Base-by-base conservation (phyloP, 2,888 invertebrate species). In the Lymantria dispar region DNA sequence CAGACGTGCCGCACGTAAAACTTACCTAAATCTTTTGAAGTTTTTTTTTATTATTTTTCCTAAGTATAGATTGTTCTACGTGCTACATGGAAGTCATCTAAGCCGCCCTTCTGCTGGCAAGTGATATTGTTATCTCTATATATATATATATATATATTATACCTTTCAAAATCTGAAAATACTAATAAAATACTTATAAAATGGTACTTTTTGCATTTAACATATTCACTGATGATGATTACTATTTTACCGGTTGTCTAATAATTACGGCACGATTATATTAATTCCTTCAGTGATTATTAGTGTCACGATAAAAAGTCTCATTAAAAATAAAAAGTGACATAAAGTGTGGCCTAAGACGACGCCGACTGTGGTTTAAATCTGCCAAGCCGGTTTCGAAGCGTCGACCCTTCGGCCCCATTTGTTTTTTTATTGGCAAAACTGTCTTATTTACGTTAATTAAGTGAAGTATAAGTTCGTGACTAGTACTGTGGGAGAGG, bases 381-480 rank as follows among this genome's bases (percentile, higher is more conserved):
- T 80, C 77, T 74, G 40, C 58, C 61, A 65, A 84, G 78, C 88
- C 86, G 87, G 87, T 88, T 87, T 73, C 63, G 75, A 80, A 83
- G 72, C 83, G 70, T 68, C 80, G 77, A 82, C 80, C 84, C 82
- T 77, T 79, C 70, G 64, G 73, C 68, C 69, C 67, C 72, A 72
- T 74, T 78, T 75, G 75, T 81, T 85, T 85, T 87, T 88, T 83
- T 74, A 68, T 83, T 82, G 76, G 83, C 80, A 79, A 86, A 87
- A 87, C 85, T 85, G 87, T 87, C 86, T 88, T 87, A 89, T 89
- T 90, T 88, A 85, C 78, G 86, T 83, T 90, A 90, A 90, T 90
- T 89, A 89, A 90, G 88, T 89, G 88, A 89, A 89, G 90, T 87
- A 88, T 89, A 89, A 88, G 85, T 84, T 88, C 90, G 89, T 90